Conservation (phyloP, 2,888 invertebrate genomes). For the Ditula angustiorana region DNA sequence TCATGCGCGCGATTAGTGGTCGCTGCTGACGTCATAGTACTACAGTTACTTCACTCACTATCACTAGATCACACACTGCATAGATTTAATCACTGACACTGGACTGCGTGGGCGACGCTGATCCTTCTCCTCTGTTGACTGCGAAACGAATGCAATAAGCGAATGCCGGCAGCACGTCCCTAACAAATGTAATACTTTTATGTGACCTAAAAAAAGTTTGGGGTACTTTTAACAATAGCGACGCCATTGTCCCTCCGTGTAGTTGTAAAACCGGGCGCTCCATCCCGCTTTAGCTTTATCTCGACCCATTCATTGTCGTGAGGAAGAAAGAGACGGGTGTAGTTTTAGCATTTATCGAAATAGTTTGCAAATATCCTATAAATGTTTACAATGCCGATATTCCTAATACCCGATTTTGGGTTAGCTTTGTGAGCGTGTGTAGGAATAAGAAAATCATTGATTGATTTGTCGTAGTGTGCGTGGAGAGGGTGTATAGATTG, state of each 20-base stretch:
- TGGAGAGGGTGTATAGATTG: constrained; percentile 82
- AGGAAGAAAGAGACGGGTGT: constrained; percentile 62
- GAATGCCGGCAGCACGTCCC: constrained; percentile 78
- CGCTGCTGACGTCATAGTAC: constrained; percentile 68
- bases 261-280: constrained; percentile 73
- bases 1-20: constrained; percentile 73
- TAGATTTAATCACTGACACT: constrained; percentile 54
- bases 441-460: constrained; percentile 68
- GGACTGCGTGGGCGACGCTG: constrained; percentile 74
- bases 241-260: constrained; percentile 79
- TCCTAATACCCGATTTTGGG: constrained; percentile 65
- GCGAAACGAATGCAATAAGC: constrained; percentile 81
- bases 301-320: constrained; percentile 43
- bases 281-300: constrained; percentile 60
- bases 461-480: constrained; percentile 66
- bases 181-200: constrained; percentile 83
- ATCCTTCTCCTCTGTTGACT: constrained; percentile 72
- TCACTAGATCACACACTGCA: constrained; percentile 51
- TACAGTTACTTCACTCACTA: constrained; percentile 49
- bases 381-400: constrained; percentile 84
- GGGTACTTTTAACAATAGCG: constrained; percentile 84
- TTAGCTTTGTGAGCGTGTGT: constrained; percentile 60
- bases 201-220: constrained; percentile 84
- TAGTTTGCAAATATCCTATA: constrained; percentile 79
- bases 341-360: constrained; percentile 62